phyloP scores from a whole-genome alignment of 2,888 invertebrate species.

The Orthosia incerta region DNA sequence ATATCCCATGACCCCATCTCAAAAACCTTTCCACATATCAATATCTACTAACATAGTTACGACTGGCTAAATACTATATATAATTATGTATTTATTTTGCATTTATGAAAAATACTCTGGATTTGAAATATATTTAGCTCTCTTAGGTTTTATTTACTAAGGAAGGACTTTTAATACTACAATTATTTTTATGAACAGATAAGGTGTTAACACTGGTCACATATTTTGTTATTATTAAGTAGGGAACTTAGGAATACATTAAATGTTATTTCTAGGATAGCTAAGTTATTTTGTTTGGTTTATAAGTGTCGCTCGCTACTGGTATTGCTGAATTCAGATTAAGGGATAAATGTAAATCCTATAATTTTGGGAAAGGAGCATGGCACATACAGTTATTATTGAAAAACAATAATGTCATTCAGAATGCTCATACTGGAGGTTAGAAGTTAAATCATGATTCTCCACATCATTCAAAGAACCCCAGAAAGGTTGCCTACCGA shows the following conservation, averaged over 20 bases:
- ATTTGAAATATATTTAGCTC: slow-evolving; percentile 56
- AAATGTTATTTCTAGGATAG: slow-evolving; percentile 40
- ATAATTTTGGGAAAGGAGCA: background rate
- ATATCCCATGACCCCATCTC: background rate
- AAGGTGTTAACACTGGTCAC: slow-evolving; percentile 52
- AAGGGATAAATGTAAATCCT: background rate
- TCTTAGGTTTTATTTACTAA: slow-evolving; percentile 42
- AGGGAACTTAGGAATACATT: slow-evolving; percentile 26
- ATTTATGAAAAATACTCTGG: slow-evolving; percentile 66
- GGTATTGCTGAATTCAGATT: background rate
- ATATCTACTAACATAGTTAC: background rate
- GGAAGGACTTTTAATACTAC: background rate
- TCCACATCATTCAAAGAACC: background rate
- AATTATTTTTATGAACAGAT: slow-evolving; percentile 25
- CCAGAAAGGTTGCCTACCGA: background rate
- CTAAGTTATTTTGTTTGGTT: slow-evolving; percentile 41
- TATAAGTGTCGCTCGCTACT: slow-evolving; percentile 14
- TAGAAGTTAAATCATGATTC: background rate
- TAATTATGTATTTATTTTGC: slow-evolving; percentile 35
- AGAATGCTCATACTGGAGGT: background rate
- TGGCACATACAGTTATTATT: slow-evolving; percentile 3
- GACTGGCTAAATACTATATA: background rate
- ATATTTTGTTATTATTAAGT: slow-evolving; percentile 18
- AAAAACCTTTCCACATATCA: background rate
- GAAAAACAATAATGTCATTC: background rate